These are phyloP conservation scores for Pelodytes ibericus DNA, from an alignment of 2,797 vertebrate genomes.

Conservation along the genomic window DNA sequence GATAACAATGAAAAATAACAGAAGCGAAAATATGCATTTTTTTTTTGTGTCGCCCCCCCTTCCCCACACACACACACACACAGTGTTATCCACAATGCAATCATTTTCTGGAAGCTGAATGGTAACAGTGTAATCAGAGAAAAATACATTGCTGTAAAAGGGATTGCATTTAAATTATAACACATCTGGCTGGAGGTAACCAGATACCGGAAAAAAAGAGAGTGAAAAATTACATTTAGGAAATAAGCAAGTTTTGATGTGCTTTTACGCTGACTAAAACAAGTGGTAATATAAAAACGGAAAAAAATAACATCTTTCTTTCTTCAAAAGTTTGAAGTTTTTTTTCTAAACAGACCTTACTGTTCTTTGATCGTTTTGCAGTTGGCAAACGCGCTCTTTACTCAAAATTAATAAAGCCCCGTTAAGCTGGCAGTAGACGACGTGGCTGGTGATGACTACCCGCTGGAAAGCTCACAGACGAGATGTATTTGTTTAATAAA, in stretches of 20 bases:
- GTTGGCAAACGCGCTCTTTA: conserved; percentile 56
- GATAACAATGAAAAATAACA: conserved; percentile 27
- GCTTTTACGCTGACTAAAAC: conserved; percentile 54
- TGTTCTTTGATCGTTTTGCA: conserved; percentile 58
- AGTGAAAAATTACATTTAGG: conserved; percentile 57
- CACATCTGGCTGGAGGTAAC: conserved; percentile 48
- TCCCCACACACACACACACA: too few species aligned
- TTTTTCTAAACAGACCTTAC: background rate
- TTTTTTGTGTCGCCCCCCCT: too few species aligned
- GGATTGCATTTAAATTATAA: conserved; percentile 58
- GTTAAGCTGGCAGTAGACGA: background rate
- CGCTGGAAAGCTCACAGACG: background rate
- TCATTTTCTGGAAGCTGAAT: conserved; percentile 48
- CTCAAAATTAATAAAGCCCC: conserved; percentile 19
- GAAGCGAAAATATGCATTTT: conserved; percentile 14
- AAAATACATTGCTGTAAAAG: conserved; percentile 54
- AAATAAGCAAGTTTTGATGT: conserved; percentile 54
- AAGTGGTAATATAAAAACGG: conserved; percentile 36
- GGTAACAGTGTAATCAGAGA: conserved; percentile 51
- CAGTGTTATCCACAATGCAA: conserved; percentile 29
- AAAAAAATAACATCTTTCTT: conserved; percentile 37
- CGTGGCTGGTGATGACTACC: background rate
- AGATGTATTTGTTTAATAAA: conserved; percentile 5
- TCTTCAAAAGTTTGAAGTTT: conserved; percentile 45
- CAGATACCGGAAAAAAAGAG: conserved; percentile 46